phyloP scores from a whole-genome alignment of 2,113 vertebrate species.

The Microcebus ravelobensis region DNA sequence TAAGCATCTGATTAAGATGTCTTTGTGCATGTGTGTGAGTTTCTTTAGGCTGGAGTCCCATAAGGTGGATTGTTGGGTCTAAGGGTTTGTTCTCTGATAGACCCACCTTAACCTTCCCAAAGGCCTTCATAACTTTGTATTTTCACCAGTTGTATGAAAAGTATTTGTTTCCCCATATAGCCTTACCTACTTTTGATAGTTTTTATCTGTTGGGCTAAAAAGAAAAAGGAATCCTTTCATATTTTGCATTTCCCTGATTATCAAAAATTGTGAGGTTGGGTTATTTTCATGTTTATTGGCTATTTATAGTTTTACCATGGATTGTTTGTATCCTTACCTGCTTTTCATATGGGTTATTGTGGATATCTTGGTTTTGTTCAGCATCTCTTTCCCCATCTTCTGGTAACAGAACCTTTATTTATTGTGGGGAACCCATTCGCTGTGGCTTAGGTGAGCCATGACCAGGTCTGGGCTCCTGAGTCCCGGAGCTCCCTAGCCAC shows the following conservation, averaged over 20 bases:
- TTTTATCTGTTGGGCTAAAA: background rate
- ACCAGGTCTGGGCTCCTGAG: conserved; percentile 53
- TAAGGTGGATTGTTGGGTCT: background rate
- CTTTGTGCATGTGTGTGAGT: conserved; percentile 22
- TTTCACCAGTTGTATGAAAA: conserved; percentile 45
- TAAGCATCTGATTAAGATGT: conserved; percentile 12
- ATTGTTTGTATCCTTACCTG: conserved; percentile 15
- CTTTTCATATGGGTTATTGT: conserved; percentile 31
- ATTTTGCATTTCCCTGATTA: conserved; percentile 46
- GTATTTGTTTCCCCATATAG: conserved; percentile 32
- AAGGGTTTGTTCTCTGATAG: background rate
- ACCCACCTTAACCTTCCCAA: conserved; percentile 21
- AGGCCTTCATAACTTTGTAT: background rate
- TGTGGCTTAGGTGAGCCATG: conserved; percentile 57
- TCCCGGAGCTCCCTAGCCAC: conserved; percentile 18
- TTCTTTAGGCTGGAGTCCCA: conserved; percentile 2
- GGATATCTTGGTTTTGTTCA: conserved; percentile 46
- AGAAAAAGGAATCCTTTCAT: background rate
- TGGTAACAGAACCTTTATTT: conserved; percentile 62
- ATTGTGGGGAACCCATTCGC: conserved; percentile 60
- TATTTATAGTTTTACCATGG: conserved; percentile 31
- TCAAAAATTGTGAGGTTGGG: background rate
- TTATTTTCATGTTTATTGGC: conserved; percentile 49
- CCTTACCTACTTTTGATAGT: conserved; percentile 11
- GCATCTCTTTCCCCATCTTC: conserved; percentile 46